Evolutionary conservation across 2,888 invertebrate genomes (phyloP).

Genomic region (Ophion costatus): DNA sequence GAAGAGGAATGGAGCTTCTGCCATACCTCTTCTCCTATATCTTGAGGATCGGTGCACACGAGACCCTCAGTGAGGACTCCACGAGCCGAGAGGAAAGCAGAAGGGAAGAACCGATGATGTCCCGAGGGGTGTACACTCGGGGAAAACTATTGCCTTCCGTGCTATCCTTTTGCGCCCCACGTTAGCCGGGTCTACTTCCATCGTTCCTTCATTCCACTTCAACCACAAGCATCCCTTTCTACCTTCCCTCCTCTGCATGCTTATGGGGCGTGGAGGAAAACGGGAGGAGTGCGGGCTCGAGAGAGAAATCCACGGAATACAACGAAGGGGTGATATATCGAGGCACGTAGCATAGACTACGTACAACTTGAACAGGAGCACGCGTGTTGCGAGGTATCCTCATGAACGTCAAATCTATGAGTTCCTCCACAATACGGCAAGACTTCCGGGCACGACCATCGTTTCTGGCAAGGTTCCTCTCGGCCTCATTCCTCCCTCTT

Average conservation of each 20-base stretch:
- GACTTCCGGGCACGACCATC: slow-evolving; percentile 63
- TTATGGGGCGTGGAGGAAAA: slow-evolving; percentile 57
- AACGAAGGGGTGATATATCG: slow-evolving; percentile 58
- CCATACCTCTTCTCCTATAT: slow-evolving; percentile 14
- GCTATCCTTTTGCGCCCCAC: slow-evolving; percentile 37
- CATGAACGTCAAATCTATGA: slow-evolving; percentile 49
- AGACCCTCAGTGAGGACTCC: slow-evolving; percentile 50
- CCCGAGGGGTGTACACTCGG: slow-evolving; percentile 76
- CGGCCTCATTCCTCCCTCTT: background rate
- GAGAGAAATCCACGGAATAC: slow-evolving; percentile 9
- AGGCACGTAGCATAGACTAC: slow-evolving; percentile 43
- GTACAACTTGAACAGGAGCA: slow-evolving; percentile 17
- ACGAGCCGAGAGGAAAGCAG: slow-evolving; percentile 54
- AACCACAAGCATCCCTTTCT: slow-evolving; percentile 27
- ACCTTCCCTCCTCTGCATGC: slow-evolving; percentile 60
- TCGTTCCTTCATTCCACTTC: slow-evolving; percentile 23
- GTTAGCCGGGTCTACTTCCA: slow-evolving; percentile 27
- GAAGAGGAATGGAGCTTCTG: slow-evolving; percentile 55
- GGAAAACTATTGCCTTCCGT: slow-evolving; percentile 76
- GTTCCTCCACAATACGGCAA: slow-evolving; percentile 62
- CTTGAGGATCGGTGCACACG: slow-evolving; percentile 51
- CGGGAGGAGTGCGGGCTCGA: slow-evolving; percentile 37
- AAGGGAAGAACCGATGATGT: slow-evolving; percentile 74
- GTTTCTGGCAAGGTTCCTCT: slow-evolving; percentile 36
- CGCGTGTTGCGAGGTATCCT: background rate